Evolutionary conservation across 2,888 invertebrate species (phyloP).

Genomic region (Emesis furor): DNA sequence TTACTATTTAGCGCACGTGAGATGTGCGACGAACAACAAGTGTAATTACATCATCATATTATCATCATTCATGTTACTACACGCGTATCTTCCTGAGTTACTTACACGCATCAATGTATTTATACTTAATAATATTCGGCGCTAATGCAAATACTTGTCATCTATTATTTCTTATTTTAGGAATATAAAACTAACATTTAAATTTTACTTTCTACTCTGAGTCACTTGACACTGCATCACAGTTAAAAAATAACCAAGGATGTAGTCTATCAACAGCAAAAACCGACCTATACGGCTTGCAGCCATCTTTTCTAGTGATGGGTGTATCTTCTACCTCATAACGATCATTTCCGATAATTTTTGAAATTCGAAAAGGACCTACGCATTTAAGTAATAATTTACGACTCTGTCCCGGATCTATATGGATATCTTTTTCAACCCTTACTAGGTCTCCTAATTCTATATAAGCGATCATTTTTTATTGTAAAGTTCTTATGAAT

Average conservation of each 20-base stretch:
- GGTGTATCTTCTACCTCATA: constrained; percentile 47
- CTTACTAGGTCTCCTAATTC: constrained; percentile 48
- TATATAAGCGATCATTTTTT: constrained; percentile 55
- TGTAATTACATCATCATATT: too few species aligned
- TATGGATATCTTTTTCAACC: constrained; percentile 36
- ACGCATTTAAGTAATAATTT: constrained; percentile 50
- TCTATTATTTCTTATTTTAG: too few species aligned
- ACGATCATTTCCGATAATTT: constrained; percentile 41
- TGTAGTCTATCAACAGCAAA: constrained; percentile 46
- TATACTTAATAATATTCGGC: too few species aligned
- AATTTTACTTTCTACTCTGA: background rate
- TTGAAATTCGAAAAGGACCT: constrained; percentile 47
- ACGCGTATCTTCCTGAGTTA: too few species aligned
- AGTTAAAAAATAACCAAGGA: constrained; percentile 33
- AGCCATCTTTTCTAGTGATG: constrained; percentile 39
- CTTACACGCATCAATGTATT: too few species aligned
- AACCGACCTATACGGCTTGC: constrained; percentile 23
- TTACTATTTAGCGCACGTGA: too few species aligned
- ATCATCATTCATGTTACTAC: too few species aligned
- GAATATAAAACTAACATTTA: too few species aligned
- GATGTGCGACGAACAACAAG: too few species aligned
- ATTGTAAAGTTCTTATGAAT: constrained; percentile 62
- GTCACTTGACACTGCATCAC: constrained; percentile 22
- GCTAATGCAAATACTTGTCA: too few species aligned
- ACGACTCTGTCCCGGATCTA: constrained; percentile 36